Evolutionary conservation across 2,888 invertebrate genomes (phyloP), one percentile per base, ranked within the genome.

Genomic region (Drosophila multiciliata): DNA sequence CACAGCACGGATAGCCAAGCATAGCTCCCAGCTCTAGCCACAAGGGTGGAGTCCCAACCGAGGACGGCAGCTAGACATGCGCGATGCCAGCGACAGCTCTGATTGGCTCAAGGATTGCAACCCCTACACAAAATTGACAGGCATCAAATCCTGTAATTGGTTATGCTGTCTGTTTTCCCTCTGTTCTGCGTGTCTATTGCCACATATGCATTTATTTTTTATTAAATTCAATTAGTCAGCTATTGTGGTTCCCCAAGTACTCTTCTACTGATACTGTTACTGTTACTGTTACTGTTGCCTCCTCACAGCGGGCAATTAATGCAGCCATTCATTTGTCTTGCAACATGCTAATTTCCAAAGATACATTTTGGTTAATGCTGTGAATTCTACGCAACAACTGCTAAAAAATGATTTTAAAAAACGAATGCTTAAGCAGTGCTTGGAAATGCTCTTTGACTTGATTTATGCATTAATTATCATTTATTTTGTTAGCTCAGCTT

Each of bases 281-380:
- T 17, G 32, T 9, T 29, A 63, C 17, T 38, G n/a, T 20, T 38
- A 23, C 32, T 17, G 32, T 8, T 29, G 61, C 36, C 59, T 61
- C 32, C n/a, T 58, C 68, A 60, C 88, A 89, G 80, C 73, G 52
- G 82, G 67, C 73, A 85, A 85, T 85, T 75, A 89, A 68, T 68
- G 32, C 15, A 7, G 48, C 63, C 66, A 72, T 89, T 85, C 70
- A 69, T 69, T 80, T 45, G 59, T 52, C 36, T 64, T 66, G 65
- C 55, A 23, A 55, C 53, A 59, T 48, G 50, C 12, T 35, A 73
- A 66, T 82, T 82, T 75, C 60, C 65, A 80, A 59, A 48, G 9
- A 32, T 8, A 26, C 2, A 7, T 20, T 29, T 32, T 57, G 5
- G 11, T 6, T 23, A 45, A 48, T 11, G 12, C 17, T 38, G 2